Evolutionary conservation across 2,113 vertebrate genomes (phyloP), one percentile per base, ranked within the genome.

Genomic region (Nothocercus julius): DNA sequence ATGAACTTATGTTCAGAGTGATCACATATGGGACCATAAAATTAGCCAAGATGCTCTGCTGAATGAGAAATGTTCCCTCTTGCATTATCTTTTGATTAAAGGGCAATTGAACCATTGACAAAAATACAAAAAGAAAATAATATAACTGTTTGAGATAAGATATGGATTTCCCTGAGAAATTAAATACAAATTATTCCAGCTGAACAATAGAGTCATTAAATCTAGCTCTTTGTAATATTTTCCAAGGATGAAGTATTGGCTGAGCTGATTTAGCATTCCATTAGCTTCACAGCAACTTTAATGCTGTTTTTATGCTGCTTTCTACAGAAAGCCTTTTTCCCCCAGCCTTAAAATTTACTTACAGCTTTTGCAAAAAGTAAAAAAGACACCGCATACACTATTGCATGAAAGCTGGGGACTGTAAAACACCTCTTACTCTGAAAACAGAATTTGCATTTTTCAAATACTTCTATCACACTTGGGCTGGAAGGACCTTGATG

Each of bases 71-170:
- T 77, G 92, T 91, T 84, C 89, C 94, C 95, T 89, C 89, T 66
- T 94, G 92, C 91, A 91, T 97, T 97, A 78, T 93, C 66, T 90
- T 91, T 90, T 91, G 89, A 95, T 95, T 90, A 94, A 92, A 95
- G 91, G 63, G 74, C 86, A 95, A 88, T 47, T 75, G 74, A 94
- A 81, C 58, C 89, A 85, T 75, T 94, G 85, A 93, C 93, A 89
- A 82, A 93, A 94, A 82, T 78, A 96, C 54, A 80, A 95, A 94
- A 93, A 89, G 80, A 70, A 85, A 95, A 91, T 38, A 82, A 82
- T 91, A 77, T 49, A 82, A 64, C 63, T 78, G 76, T 94, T 96
- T 76, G 63, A 69, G 82, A 93, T 81, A 82, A 72, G 81, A 87
- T 93, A 89, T 84, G 34, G 93, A 96, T 96, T 96, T 97, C 93